These are phyloP conservation scores for Palloptera scutellata DNA, from an alignment of 2,888 invertebrate genomes.

Conservation along the genomic window DNA sequence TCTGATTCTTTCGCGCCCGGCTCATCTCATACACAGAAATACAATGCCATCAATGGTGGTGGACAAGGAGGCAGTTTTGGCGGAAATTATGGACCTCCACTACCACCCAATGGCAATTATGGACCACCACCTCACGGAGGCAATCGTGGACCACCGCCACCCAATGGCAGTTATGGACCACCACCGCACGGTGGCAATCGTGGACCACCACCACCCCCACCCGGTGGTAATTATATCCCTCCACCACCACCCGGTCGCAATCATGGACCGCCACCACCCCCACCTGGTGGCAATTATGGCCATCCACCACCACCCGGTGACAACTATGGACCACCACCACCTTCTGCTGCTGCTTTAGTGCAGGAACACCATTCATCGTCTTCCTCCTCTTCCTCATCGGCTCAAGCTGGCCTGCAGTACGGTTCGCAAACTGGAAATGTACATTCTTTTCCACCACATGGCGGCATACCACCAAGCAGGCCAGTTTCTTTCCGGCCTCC, in stretches of 20 bases:
- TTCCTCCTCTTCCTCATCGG: constrained; percentile 2
- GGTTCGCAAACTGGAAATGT: constrained; percentile 55
- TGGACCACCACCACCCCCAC: constrained; percentile 21
- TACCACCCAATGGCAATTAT: constrained; percentile 64
- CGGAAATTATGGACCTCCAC: constrained; percentile 55
- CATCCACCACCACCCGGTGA: constrained; percentile 14
- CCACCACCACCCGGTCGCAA: constrained; percentile 17
- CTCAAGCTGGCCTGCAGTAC: constrained; percentile 51
- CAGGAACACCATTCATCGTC: constrained; percentile 33
- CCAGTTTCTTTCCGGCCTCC: constrained; percentile 80
- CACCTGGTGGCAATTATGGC: constrained; percentile 23
- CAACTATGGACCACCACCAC: constrained; percentile 30
- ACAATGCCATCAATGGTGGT: constrained; percentile 44
- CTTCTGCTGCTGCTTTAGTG: constrained; percentile 29
- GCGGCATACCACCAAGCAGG: constrained; percentile 60
- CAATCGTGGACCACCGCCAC: constrained; percentile 16
- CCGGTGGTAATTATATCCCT: constrained; percentile 24
- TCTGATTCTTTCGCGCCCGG: constrained; percentile 64
- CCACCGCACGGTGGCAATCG: not conserved
- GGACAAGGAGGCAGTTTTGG: constrained; percentile 65
- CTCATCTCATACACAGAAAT: constrained; percentile 51
- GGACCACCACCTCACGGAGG: constrained; percentile 40
- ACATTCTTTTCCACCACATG: constrained; percentile 49
- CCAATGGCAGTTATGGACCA: constrained; percentile 28
- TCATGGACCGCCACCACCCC: constrained; percentile 32